Percentiles rank a stretch among this genome's conserved stretches.
These are phyloP conservation scores for Bedellia somnulentella DNA, from an alignment of 2,888 invertebrate species.

Conservation along the genomic window DNA sequence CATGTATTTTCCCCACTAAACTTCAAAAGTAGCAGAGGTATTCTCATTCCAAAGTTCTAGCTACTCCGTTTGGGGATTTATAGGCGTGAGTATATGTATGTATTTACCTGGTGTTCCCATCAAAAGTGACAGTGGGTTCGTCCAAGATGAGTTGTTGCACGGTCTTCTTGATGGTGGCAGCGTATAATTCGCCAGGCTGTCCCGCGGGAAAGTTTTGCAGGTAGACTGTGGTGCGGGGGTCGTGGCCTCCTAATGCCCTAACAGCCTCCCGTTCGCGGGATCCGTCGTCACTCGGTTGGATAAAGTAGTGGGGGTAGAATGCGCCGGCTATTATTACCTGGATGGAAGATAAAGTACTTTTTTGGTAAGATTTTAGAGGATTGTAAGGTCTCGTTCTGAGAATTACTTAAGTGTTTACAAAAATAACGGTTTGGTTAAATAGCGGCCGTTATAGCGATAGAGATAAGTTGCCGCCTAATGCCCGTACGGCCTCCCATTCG, in stretches of 20 bases:
- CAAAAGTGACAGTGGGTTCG: slow-evolving; percentile 53
- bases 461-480: too few relatives aligned
- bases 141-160: slow-evolving; percentile 52
- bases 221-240: slow-evolving; percentile 73
- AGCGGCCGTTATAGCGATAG: too few relatives aligned
- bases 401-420: too few relatives aligned
- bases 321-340: slow-evolving; percentile 82
- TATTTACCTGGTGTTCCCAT: slow-evolving; percentile 46
- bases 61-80: too few relatives aligned
- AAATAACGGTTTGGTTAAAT: too few relatives aligned
- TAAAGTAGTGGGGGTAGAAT: slow-evolving; percentile 92
- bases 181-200: slow-evolving; percentile 73
- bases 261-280: slow-evolving; percentile 68
- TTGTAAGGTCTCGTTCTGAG: background rate
- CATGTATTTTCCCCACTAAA: too few relatives aligned
- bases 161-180: slow-evolving; percentile 62
- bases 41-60: too few relatives aligned
- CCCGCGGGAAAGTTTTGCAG: slow-evolving; percentile 54
- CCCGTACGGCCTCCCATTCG: slow-evolving; percentile 67
- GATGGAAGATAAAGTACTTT: too few relatives aligned
- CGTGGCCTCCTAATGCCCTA: slow-evolving; percentile 67
- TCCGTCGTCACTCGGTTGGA: slow-evolving; percentile 50
- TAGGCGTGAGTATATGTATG: too few relatives aligned
- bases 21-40: too few relatives aligned
- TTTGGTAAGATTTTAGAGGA: too few relatives aligned